Conservation (phyloP, 1,140 invertebrate genomes). For the Cydia splendana region DNA sequence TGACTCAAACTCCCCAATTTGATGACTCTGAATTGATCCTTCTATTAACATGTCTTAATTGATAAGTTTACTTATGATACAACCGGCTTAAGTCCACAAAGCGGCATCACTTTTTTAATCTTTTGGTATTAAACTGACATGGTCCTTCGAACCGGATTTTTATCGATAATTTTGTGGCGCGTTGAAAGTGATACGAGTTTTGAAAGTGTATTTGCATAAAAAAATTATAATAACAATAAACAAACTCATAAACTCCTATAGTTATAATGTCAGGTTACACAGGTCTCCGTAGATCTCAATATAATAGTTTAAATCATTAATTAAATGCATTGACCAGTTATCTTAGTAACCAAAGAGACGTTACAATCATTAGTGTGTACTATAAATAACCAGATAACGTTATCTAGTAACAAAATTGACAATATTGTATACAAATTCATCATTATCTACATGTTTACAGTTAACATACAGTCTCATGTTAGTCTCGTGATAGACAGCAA, state of each 20-base stretch:
- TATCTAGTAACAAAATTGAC: not conserved
- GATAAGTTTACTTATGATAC: not conserved
- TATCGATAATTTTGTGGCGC: not conserved
- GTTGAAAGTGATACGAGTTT: not conserved
- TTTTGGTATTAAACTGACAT: not conserved
- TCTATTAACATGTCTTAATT: not conserved
- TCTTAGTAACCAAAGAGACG: not conserved
- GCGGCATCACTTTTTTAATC: not conserved
- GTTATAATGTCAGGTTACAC: too few species aligned
- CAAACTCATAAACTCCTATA: not conserved
- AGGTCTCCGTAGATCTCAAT: not conserved
- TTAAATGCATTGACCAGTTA: not conserved
- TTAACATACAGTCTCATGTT: not conserved
- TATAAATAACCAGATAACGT: slow-evolving; percentile 1
- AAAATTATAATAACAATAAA: not conserved
- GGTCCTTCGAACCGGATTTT: slow-evolving; percentile 27
- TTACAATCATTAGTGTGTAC: not conserved
- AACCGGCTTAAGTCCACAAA: not conserved
- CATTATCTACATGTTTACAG: not conserved
- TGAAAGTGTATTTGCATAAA: not conserved
- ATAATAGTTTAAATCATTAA: slow-evolving; percentile 5
- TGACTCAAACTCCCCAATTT: not conserved
- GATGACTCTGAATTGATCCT: not conserved
- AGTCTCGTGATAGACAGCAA: not conserved
- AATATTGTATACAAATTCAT: not conserved